A percentile compares a stretch with the other conserved stretches of the same genome.
Evolutionary conservation across 2,113 vertebrate genomes (phyloP).

Genomic region (Chaetorhynchus papuensis): DNA sequence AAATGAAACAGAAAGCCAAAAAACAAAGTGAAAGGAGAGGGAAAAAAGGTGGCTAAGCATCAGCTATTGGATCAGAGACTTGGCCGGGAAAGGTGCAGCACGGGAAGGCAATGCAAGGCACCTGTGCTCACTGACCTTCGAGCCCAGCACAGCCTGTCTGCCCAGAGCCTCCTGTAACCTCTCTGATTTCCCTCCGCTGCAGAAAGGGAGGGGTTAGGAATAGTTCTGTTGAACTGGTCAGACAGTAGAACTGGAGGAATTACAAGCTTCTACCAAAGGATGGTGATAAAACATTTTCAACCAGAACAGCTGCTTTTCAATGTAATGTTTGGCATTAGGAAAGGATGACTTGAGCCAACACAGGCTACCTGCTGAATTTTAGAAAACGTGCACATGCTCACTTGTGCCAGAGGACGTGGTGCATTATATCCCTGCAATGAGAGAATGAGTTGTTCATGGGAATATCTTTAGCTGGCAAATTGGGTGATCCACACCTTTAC

Average conservation of each 20-base stretch:
- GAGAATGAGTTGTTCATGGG: background rate
- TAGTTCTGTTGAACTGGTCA: background rate
- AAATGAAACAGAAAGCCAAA: background rate
- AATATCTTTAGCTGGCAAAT: background rate
- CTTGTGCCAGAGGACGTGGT: background rate
- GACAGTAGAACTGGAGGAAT: background rate
- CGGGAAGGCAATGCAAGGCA: background rate
- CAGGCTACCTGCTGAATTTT: background rate
- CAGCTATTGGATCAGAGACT: background rate
- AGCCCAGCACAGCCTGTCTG: background rate
- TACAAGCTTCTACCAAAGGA: constrained; percentile 1
- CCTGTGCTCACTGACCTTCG: background rate
- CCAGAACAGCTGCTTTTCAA: background rate
- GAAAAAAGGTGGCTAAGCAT: background rate
- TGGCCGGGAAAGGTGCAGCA: background rate
- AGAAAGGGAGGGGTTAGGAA: background rate
- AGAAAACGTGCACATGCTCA: background rate
- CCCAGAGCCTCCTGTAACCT: background rate
- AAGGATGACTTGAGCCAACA: background rate
- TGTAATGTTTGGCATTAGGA: background rate
- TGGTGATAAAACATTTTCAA: constrained; percentile 14
- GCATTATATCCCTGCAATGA: background rate
- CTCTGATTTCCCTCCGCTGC: fast-evolving
- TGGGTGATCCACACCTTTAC: background rate
- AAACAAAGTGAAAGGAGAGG: fast-evolving